phyloP scores from a whole-genome alignment of 2,797 vertebrate species.

The Chloroceryle inda region DNA sequence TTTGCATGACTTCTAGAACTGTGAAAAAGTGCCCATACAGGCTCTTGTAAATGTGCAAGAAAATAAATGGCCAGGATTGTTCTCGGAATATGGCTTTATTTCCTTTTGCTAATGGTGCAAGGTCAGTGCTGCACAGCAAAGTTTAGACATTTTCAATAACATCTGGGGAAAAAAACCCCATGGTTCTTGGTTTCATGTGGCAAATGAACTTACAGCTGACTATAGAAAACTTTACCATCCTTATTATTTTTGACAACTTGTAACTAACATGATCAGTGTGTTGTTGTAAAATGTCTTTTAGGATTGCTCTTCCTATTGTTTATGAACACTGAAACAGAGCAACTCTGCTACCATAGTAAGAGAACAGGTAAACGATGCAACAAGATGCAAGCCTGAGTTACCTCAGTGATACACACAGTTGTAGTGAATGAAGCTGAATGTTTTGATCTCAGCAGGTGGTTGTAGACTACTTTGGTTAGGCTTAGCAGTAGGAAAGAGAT shows the following conservation, averaged over 20 bases:
- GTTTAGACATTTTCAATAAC: not conserved
- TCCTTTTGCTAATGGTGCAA: not conserved
- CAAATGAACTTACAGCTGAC: not conserved
- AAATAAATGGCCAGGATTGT: not conserved
- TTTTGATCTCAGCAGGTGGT: not conserved
- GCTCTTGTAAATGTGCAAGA: not conserved
- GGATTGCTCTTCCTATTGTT: not conserved
- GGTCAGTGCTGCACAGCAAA: not conserved
- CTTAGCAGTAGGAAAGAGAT: not conserved
- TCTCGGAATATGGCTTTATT: not conserved
- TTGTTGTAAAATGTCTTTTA: not conserved
- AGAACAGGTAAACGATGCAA: not conserved
- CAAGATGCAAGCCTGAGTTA: not conserved
- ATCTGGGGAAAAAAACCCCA: not conserved
- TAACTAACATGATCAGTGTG: not conserved
- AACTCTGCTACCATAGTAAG: not conserved
- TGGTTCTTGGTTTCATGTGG: not conserved
- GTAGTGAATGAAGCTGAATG: not conserved
- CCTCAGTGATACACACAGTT: accelerated
- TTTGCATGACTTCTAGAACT: not conserved
- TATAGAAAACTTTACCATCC: not conserved
- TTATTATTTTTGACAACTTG: not conserved
- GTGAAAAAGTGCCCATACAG: not conserved
- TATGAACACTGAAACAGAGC: not conserved
- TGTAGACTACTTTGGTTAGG: not conserved